Evolutionary conservation across 2,113 vertebrate genomes (phyloP), one percentile per base, ranked within the genome.

Genomic region (Gallinago media): DNA sequence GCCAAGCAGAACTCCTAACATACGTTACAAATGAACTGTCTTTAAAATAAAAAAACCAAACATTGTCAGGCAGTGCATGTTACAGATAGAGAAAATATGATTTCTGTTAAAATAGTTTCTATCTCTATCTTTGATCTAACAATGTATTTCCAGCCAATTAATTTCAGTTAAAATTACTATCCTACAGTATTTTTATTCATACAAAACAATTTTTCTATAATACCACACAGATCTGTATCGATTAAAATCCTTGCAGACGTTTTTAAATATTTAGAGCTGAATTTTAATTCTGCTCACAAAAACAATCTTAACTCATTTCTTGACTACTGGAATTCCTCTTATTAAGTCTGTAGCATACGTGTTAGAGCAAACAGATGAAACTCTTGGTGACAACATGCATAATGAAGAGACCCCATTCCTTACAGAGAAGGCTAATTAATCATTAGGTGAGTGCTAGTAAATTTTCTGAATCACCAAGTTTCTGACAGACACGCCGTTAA

Each of bases 401-500:
- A 96, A 96, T 88, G 88, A 97, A 92, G 91, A 97, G 88, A 85
- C 86, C 70, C 77, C 40, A 47, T 92, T 97, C 88, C 89, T 92
- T 61, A 58, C 74, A 87, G 76, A 96, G 83, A 78, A 96, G 94
- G 96, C 96, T 97, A 97, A 97, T 97, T 97, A 97, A 97, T 97
- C 96, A 97, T 97, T 97, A 97, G 96, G 91, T 89, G 89, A 97
- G 92, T 91, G 95, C 92, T 93, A 95, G 96, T 95, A 97, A 93
- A 96, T 97, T 97, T 97, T 97, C 96, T 96, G 97, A 97, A 96
- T 96, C 97, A 97, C 97, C 93, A 96, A 79, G 90, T 94, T 97
- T 95, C 75, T 97, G 97, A 97, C 85, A 95, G 94, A 95, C 94
- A 89, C 0, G n/a, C 88, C 92, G 96, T 95, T 95, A 96, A 97